A percentile compares a stretch with the other conserved stretches of the same genome.
Evolutionary conservation across 2,797 vertebrate species (phyloP).

Genomic region (Phataginus tetradactyla): DNA sequence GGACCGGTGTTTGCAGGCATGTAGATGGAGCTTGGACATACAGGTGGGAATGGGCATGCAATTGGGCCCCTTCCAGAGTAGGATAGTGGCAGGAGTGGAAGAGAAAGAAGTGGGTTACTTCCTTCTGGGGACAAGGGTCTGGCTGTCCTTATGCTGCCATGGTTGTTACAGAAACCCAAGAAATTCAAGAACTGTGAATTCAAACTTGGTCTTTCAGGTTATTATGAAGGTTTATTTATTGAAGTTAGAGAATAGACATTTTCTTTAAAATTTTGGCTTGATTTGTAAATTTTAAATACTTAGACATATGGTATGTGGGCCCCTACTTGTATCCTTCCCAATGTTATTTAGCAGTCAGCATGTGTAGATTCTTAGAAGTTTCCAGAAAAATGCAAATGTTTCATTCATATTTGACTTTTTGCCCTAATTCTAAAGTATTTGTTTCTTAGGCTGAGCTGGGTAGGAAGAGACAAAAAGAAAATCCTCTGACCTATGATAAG

Average conservation of each 20-base stretch:
- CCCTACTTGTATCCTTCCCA: neutral
- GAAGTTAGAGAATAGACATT: neutral
- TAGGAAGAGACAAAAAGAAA: neutral
- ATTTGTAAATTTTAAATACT: constrained; percentile 17
- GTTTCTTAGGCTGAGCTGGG: neutral
- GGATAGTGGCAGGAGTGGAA: neutral
- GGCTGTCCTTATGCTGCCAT: neutral
- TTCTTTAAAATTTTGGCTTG: neutral
- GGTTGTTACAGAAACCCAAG: neutral
- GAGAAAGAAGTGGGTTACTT: neutral
- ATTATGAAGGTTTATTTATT: constrained; percentile 28
- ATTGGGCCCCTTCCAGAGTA: accelerated
- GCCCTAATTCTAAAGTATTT: neutral
- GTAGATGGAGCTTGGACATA: neutral
- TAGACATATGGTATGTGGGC: neutral
- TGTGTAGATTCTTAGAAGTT: neutral
- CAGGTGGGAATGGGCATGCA: neutral
- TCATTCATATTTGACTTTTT: neutral
- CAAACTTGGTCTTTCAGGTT: neutral
- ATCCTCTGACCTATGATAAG: neutral
- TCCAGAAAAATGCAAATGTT: neutral
- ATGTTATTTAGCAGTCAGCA: neutral
- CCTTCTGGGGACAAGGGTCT: neutral
- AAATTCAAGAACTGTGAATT: neutral
- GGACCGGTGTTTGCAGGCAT: neutral